Base-by-base conservation (phyloP, 1,140 invertebrate genomes). In the Druon quercuslanigerum region DNA sequence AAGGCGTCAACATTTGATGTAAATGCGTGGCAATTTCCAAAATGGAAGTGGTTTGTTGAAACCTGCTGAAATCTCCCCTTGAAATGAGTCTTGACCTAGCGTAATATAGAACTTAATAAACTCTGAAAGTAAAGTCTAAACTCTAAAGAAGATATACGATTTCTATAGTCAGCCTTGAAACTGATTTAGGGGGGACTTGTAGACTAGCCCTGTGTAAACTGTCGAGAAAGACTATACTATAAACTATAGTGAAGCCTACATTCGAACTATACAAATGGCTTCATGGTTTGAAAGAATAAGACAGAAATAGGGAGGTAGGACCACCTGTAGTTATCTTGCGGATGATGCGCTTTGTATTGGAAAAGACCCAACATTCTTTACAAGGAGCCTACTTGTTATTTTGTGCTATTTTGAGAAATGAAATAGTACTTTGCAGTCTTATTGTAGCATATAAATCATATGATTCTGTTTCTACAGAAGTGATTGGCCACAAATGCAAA, bases 241-340 rank as follows among this genome's bases (percentile, higher is more conserved):
- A n/a, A n/a, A n/a, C n/a, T n/a, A n/a, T n/a, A n/a, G 4, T 46
- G 40, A 11, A 46, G 40, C 40, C 40, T 0, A 11, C 40, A 46
- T 46, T 46, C 40, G 40, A 56, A 56, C 0, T 7, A 17, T 19
- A n/a, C 52, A 56, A 56, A 56, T 56, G 52, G n/a, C 52, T 56
- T 56, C n/a, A 11, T 5, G n/a, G n/a, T 56, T 56, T n/a, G n/a
- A 56, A n/a, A 56, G 52, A 56, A 19, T 17, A 56, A 19, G 13
- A 56, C 52, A 9, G 52, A 54, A 54, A n/a, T 54, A 54, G n/a
- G 52, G 19, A 56, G 52, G 52, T 56, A 11, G 16, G 52, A 56
- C 52, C 52, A 56, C 52, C 52, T 56, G 19, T 17, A 56, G 52
- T 56, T 56, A 56, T 56, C 17, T 56, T 56, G 19, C n/a, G 52